These are phyloP conservation scores for Parambassis ranga DNA, from an alignment of 2,797 vertebrate species.

Conservation along the genomic window DNA sequence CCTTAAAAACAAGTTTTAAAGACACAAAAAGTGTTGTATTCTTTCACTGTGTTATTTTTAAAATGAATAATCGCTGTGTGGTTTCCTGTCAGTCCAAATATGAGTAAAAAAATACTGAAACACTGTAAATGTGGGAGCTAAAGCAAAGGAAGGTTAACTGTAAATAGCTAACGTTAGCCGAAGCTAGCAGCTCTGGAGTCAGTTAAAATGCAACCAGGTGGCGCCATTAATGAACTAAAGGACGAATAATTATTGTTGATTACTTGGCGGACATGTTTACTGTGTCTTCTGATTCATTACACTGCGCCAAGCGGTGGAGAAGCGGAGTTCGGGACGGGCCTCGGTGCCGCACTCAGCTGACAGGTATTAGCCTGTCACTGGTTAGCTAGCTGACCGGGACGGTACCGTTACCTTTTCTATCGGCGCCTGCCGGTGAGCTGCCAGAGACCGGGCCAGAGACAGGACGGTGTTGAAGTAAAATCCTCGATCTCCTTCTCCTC, in stretches of 20 bases:
- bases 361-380: slow-evolving; percentile 26
- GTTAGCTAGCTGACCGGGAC: background rate
- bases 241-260: rapidly evolving
- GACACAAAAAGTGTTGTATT: no score
- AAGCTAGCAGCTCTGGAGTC: no score
- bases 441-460: slow-evolving; percentile 91
- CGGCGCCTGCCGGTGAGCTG: slow-evolving; percentile 90
- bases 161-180: slow-evolving; percentile 33
- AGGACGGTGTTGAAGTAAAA: slow-evolving; percentile 97
- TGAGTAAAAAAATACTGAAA: no score
- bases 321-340: slow-evolving; percentile 21
- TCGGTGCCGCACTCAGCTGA: background rate
- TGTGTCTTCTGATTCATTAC: background rate
- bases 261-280: rapidly evolving
- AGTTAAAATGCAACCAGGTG: background rate
- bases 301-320: rapidly evolving
- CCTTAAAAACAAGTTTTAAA: no score
- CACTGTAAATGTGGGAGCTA: no score
- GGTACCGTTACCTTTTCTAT: slow-evolving; percentile 87
- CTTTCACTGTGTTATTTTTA: no score
- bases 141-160: slow-evolving; percentile 1
- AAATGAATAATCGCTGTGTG: no score
- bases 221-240: background rate
- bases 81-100: no score
- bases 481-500: slow-evolving; percentile 80